Evolutionary conservation across 2,888 invertebrate genomes (phyloP).

Genomic region (Agonopterix alstromeriana): DNA sequence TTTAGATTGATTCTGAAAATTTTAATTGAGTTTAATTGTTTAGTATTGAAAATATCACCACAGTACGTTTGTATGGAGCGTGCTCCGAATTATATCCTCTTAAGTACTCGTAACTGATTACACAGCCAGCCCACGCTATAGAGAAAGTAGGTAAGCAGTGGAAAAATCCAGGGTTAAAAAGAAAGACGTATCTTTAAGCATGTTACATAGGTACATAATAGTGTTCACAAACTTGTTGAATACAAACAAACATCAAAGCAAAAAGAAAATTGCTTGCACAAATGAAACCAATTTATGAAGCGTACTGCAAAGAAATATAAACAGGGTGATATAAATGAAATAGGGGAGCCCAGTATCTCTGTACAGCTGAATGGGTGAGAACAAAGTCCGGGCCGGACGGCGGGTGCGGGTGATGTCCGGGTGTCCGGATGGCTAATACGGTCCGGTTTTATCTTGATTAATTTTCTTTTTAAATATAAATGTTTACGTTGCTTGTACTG

Average conservation of each 20-base stretch:
- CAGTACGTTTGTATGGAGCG: too few species aligned
- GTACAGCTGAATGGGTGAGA: slow-evolving; percentile 51
- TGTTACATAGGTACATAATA: neutral
- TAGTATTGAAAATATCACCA: too few species aligned
- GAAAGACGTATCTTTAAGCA: too few species aligned
- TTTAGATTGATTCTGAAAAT: too few species aligned
- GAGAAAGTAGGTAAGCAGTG: too few species aligned
- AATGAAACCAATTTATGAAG: slow-evolving; percentile 48
- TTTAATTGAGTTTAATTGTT: too few species aligned
- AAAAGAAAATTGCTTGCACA: slow-evolving; percentile 33
- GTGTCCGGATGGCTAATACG: neutral
- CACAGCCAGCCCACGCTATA: too few species aligned
- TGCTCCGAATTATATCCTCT: too few species aligned
- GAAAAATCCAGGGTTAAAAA: too few species aligned
- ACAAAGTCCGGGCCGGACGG: slow-evolving; percentile 34
- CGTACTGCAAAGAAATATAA: slow-evolving; percentile 25
- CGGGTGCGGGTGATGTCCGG: slow-evolving; percentile 17
- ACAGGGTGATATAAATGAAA: slow-evolving; percentile 39
- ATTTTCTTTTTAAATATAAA: slow-evolving; percentile 28
- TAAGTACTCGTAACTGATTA: too few species aligned
- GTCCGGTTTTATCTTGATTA: slow-evolving; percentile 40
- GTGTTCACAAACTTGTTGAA: slow-evolving; percentile 4
- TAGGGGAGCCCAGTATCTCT: slow-evolving; percentile 57
- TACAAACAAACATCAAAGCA: slow-evolving; percentile 34
- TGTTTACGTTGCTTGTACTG: neutral